Conservation (phyloP, 64 coral and sea anemone genomes). For the Stylophora pistillata region DNA sequence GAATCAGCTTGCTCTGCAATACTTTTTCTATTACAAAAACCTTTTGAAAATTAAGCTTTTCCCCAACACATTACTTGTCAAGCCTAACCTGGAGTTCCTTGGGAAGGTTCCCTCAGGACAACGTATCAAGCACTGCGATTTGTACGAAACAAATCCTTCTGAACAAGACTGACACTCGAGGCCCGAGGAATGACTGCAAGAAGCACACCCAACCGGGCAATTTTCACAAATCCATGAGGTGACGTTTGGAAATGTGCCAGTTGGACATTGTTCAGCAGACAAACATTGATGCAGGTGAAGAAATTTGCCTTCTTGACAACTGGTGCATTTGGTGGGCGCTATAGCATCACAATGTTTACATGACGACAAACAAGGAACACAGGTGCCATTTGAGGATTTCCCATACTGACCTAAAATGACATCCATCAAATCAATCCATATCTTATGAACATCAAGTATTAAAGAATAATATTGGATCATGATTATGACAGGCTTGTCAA, state of each 20-base stretch:
- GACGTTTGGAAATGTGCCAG: slow-evolving; percentile 69
- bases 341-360: slow-evolving; percentile 68
- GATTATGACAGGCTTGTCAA: too few relatives aligned
- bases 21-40: not conserved
- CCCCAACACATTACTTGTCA: not conserved
- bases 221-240: slow-evolving; percentile 53
- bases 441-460: too few relatives aligned
- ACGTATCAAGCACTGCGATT: slow-evolving; percentile 38
- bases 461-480: too few relatives aligned
- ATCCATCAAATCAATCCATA: too few relatives aligned
- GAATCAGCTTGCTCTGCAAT: not conserved
- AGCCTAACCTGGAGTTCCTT: slow-evolving; percentile 16
- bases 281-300: slow-evolving; percentile 65
- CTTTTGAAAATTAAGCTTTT: not conserved
- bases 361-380: slow-evolving; percentile 56
- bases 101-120: slow-evolving; percentile 70
- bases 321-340: slow-evolving; percentile 69
- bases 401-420: slow-evolving; percentile 5
- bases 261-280: slow-evolving; percentile 59
- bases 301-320: slow-evolving; percentile 61
- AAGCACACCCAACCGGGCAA: slow-evolving; percentile 63
- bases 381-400: slow-evolving; percentile 46
- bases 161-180: slow-evolving; percentile 56
- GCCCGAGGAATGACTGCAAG: slow-evolving; percentile 27
- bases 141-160: slow-evolving; percentile 61